Evolutionary conservation across 2,113 vertebrate genomes (phyloP), one percentile per base, ranked within the genome.

Genomic region (Microtus oregoni): DNA sequence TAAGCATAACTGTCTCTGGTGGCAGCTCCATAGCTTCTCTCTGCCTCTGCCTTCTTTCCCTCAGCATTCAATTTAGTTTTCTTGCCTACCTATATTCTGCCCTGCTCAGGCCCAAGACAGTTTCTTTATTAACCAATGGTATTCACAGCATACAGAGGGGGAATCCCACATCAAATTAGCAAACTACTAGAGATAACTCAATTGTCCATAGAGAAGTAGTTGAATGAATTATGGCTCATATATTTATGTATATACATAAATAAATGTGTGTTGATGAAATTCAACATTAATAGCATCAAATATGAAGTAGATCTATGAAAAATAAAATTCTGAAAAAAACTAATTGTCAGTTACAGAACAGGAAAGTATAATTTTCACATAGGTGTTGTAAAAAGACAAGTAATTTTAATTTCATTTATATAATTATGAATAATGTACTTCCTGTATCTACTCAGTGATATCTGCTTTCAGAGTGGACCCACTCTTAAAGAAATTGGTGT

Each of bases 381-480:
- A 63, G 22, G 5, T 61, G 32, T 17, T 75, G 19, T 65, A n/a
- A 58, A 7, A 94, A 83, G 73, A 47, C 9, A 89, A 70, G 30
- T 41, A 89, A 81, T 81, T 94, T 94, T 52, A 44, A 89, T 82
- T 82, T 82, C 14, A 65, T 63, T 76, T 65, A 77, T 38, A 65
- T 63, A 89, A 38, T 83, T 83, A 65, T 26, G 8, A 65, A 67
- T 14, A 67, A 58, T 63, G 20, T 35, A 89, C 83, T 65, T 83
- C 28, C 50, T 82, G n/a, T 93, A 44, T 88, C 75, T 93, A 47
- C 22, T 68, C 68, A 83, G 8, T 55, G 35, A 3, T 7, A 14
- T 41, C 32, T 82, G 30, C 26, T 89, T 89, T 81, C 41, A 50
- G 32, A 41, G 65, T 41, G 5, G 55, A 63, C 67, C 10, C 55